These are phyloP conservation scores for Campaea margaritaria DNA, from an alignment of 2,888 invertebrate species.

Conservation along the genomic window DNA sequence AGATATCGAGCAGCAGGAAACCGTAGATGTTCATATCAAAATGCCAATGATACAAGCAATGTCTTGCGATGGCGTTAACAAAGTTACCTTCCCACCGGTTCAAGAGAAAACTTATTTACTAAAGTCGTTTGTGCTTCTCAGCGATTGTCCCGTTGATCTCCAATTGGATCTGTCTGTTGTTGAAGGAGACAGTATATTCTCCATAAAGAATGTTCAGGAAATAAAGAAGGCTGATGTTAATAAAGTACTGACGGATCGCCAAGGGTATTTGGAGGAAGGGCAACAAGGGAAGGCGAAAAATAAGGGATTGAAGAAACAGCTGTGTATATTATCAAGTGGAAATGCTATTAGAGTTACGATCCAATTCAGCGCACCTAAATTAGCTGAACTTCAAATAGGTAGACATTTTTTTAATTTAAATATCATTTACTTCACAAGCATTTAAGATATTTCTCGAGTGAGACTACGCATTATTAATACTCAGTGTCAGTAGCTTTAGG, in stretches of 20 bases:
- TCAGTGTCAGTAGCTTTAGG: too few relatives aligned
- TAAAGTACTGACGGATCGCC: conserved; percentile 66
- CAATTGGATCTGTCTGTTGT: conserved; percentile 65
- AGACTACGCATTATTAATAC: too few relatives aligned
- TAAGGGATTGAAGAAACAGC: conserved; percentile 64
- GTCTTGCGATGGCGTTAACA: conserved; percentile 72
- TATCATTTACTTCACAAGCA: too few relatives aligned
- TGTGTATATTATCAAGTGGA: conserved; percentile 70
- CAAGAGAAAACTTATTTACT: conserved; percentile 58
- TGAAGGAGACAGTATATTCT: conserved; percentile 65
- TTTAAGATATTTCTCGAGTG: too few relatives aligned
- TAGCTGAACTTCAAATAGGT: conserved; percentile 62
- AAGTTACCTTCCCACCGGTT: conserved; percentile 63
- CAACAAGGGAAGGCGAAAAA: conserved; percentile 52
- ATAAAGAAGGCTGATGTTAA: conserved; percentile 72
- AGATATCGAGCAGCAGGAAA: conserved; percentile 62
- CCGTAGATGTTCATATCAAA: conserved; percentile 62
- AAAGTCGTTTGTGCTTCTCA: conserved; percentile 70
- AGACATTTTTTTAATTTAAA: conserved; percentile 38
- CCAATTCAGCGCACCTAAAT: conserved; percentile 66
- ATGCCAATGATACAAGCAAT: conserved; percentile 73
- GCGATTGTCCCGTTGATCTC: conserved; percentile 72
- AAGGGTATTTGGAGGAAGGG: conserved; percentile 55
- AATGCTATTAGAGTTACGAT: conserved; percentile 72
- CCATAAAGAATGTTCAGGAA: conserved; percentile 71